phyloP scores from a whole-genome alignment of 2,888 invertebrate genomes.

The Tetramorium bicarinatum region DNA sequence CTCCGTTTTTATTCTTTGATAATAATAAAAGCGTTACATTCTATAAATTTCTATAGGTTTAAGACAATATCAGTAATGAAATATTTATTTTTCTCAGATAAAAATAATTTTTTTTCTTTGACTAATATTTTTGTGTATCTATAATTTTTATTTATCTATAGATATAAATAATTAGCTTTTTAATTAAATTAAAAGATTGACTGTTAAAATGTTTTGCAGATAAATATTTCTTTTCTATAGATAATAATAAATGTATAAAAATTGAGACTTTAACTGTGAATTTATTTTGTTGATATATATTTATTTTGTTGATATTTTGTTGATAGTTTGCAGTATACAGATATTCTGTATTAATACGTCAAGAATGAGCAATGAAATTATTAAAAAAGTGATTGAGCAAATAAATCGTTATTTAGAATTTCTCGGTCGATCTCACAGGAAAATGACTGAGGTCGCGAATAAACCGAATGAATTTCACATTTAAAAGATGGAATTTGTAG shows the following conservation, averaged over 20 bases:
- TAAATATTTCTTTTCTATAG: neutral
- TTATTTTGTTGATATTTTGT: no score
- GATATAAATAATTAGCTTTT: neutral
- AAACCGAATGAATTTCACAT: slow-evolving; percentile 77
- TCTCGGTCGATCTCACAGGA: slow-evolving; percentile 57
- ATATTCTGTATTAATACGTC: neutral
- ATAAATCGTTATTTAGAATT: slow-evolving; percentile 30
- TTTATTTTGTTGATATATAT: slow-evolving; percentile 10
- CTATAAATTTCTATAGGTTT: neutral
- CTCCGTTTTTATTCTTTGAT: neutral
- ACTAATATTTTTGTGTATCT: neutral
- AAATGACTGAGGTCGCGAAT: slow-evolving; percentile 71
- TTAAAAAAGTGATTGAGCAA: neutral
- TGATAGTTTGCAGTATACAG: neutral
- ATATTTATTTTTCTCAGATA: neutral
- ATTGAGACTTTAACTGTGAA: neutral
- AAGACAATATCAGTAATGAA: neutral
- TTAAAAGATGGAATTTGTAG: slow-evolving; percentile 77
- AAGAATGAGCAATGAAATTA: slow-evolving; percentile 25
- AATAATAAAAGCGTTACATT: slow-evolving; percentile 9
- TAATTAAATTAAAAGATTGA: neutral
- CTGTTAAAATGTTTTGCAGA: neutral
- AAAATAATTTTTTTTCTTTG: neutral
- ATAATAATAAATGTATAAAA: slow-evolving; percentile 7
- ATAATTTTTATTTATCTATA: neutral